Evolutionary conservation across 2,797 vertebrate genomes (phyloP), one percentile per base, ranked within the genome.

Genomic region (Propithecus perrieri): DNA sequence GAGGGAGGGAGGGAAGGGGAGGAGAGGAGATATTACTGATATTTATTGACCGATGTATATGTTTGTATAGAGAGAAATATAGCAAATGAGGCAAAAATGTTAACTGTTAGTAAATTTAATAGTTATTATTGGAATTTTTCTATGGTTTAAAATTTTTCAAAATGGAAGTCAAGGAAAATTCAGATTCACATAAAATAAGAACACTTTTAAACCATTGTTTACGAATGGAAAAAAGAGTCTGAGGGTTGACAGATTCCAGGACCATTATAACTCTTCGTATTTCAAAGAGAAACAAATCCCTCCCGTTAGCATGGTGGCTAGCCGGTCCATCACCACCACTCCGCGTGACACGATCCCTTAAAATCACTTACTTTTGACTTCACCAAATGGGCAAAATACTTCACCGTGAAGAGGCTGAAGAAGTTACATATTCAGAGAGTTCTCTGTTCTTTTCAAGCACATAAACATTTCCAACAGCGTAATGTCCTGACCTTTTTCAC

Each of bases 401-500:
- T 74, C 35, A 15, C 10, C 0, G 13, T 7, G 13, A 59, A 76
- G 65, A 33, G 28, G 4, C 50, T n/a, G 13, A 63, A 80, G 53
- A n/a, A 65, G 53, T 43, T 38, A n/a, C 53, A 38, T 5, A 8
- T 20, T 46, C 48, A 59, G 87, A 78, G 55, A 78, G 43, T 46
- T 67, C 59, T 69, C 11, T 0, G 4, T 46, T 94, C 86, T 93
- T 87, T 92, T 80, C 85, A 92, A 76, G 46, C 61, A 74, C 10
- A 4, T 63, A 90, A 92, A 85, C 38, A 57, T 94, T 80, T 89
- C 91, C 88, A 85, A 13, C 85, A 22, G 28, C 14, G 74, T 69
- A 24, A 88, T 4, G 67, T 28, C 74, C 92, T 96, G 88, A 95
- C 83, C 95, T 97, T 97, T 96, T 63, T 38, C 78, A 85, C 63